Percentiles rank a stretch among this genome's conserved stretches.
Evolutionary conservation across 2,888 invertebrate species (phyloP).

Genomic region (Raillietiella orientalis): DNA sequence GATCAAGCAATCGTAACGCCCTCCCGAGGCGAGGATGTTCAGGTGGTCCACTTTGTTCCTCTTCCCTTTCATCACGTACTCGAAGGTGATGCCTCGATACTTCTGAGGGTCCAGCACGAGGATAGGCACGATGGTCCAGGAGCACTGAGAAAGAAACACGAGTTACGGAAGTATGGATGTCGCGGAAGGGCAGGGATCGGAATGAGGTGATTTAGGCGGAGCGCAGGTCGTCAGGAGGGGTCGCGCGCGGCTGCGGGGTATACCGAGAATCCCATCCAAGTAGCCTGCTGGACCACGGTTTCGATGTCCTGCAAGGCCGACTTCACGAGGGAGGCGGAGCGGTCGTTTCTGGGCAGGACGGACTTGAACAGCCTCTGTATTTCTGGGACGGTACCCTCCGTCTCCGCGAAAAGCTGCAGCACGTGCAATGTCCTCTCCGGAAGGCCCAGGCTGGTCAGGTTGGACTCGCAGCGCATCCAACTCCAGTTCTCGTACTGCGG

Average conservation of each 20-base stretch:
- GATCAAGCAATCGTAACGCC: slow-evolving; percentile 56
- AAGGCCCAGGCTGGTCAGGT: slow-evolving; percentile 28
- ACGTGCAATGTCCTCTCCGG: slow-evolving; percentile 27
- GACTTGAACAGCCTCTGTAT: too few species aligned
- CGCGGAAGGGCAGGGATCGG: neutral
- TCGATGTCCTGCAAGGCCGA: too few species aligned
- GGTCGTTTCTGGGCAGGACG: too few species aligned
- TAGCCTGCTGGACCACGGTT: too few species aligned
- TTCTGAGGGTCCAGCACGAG: slow-evolving; percentile 24
- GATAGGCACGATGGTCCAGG: slow-evolving; percentile 22
- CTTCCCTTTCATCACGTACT: slow-evolving; percentile 21
- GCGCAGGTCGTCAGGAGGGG: too few species aligned
- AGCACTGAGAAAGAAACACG: slow-evolving; percentile 16
- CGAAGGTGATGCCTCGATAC: slow-evolving; percentile 30
- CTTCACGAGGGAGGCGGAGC: too few species aligned
- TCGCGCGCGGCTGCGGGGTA: too few species aligned
- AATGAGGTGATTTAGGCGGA: neutral
- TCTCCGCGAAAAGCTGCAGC: slow-evolving; percentile 28
- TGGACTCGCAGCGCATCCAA: too few species aligned
- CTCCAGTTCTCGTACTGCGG: too few species aligned
- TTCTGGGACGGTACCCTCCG: slow-evolving; percentile 26
- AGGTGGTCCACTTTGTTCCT: slow-evolving; percentile 18
- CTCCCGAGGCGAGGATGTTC: slow-evolving; percentile 53
- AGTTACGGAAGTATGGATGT: too few species aligned
- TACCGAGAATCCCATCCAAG: too few species aligned